Base-by-base conservation (phyloP, 2,797 vertebrate genomes). In the Typhlichthys subterraneus region DNA sequence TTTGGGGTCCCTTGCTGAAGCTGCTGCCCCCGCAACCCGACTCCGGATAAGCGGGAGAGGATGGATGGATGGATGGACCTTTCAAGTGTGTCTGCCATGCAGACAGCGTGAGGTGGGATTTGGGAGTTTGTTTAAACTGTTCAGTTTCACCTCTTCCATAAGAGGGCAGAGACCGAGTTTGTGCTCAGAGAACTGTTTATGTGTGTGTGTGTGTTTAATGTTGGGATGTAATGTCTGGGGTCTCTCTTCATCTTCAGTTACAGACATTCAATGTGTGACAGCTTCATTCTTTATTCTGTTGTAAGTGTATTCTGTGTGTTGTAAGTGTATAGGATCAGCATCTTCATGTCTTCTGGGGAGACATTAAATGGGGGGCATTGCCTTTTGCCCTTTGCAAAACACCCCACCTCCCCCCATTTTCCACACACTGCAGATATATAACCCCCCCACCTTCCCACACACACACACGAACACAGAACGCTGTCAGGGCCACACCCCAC, bases 301-400 rank as follows among this genome's bases (percentile, higher is more conserved):
- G 60, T 17, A 17, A 17, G 17, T 17, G 17, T 17, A 17, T 17
- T 17, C 17, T 17, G 17, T 69, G 61, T 61, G 63, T 58, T 51
- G 53, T 13, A 55, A 61, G 64, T 68, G 19, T 5, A 77, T 86
- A 89, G 81, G 38, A 87, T 87, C 53, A 84, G 62, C 50, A 71
- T 77, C 65, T 72, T 46, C 0, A 3, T 70, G 54, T 83, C 57
- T 67, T 45, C 62, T 61, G 63, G 57, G 70, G 15, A 1, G 69
- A 29, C 23, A 29, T 29, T 4, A 29, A 51, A 33, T 61, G 67
- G 52, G 31, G 55, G 67, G 54, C 45, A 57, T 61, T 76, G 69
- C 23, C 23, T 29, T 29, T 29, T 29, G 23, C 23, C 3, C 23
- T 29, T 29, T 29, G 23, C 23, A 29, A 29, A 29, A 29, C 4